phyloP scores from a whole-genome alignment of 2,113 vertebrate species.

The Machaerirhynchus nigripectus region DNA sequence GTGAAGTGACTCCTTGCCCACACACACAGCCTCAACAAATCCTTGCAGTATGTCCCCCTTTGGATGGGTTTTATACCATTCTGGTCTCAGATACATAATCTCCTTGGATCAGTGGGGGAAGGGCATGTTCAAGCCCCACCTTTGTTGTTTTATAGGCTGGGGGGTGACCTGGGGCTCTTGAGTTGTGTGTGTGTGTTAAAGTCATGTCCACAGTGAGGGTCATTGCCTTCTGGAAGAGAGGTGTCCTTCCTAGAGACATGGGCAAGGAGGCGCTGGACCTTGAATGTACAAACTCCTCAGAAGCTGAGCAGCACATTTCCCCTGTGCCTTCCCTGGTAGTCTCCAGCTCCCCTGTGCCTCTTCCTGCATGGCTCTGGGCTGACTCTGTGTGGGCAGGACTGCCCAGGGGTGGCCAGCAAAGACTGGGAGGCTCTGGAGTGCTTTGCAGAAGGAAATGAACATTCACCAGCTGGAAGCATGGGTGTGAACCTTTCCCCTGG shows the following conservation, averaged over 20 bases:
- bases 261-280: neutral
- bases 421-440: neutral
- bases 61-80: neutral
- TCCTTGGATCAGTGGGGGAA: neutral
- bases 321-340: neutral
- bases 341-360: neutral
- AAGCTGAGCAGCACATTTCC: neutral
- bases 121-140: accelerated
- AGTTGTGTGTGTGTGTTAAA: neutral
- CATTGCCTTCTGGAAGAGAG: neutral
- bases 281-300: neutral
- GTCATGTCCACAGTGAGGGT: neutral
- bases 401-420: neutral
- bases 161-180: neutral
- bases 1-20: neutral
- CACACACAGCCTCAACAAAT: neutral
- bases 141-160: neutral
- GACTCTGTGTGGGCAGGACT: neutral
- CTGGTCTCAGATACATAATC: neutral
- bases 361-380: neutral
- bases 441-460: neutral
- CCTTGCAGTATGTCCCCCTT: neutral
- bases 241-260: neutral
- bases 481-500: neutral
- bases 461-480: neutral